Conservation (phyloP, 2,888 invertebrate species). For the Cremastinae sp. region DNA sequence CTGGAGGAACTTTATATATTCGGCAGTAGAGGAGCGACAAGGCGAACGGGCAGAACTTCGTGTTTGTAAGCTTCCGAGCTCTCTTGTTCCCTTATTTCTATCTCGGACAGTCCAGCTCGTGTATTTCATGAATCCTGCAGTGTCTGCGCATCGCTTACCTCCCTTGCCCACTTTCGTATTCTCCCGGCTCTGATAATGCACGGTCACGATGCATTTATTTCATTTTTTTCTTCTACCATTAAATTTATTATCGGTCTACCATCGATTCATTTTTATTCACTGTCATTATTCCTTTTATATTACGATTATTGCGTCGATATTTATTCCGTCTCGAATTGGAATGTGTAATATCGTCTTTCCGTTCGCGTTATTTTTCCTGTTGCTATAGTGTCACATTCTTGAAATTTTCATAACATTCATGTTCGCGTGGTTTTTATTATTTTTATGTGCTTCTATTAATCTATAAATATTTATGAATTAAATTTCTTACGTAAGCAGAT, state of each 20-base stretch:
- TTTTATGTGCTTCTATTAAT: too few relatives aligned
- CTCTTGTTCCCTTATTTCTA: conserved; percentile 10
- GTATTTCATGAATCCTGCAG: conserved; percentile 29
- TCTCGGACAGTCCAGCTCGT: conserved; percentile 4
- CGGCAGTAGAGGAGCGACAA: conserved; percentile 30
- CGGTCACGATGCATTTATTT: conserved; percentile 25
- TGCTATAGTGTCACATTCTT: too few relatives aligned
- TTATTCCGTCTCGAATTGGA: not conserved
- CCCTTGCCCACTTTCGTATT: conserved; percentile 18
- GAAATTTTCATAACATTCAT: too few relatives aligned
- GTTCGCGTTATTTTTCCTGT: not conserved
- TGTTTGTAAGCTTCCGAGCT: conserved; percentile 25
- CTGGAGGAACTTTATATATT: conserved; percentile 52
- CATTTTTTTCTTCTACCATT: conserved; percentile 10
- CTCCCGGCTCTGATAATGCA: conserved; percentile 16
- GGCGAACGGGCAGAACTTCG: conserved; percentile 1
- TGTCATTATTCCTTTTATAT: not conserved
- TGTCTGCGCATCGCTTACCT: conserved; percentile 33
- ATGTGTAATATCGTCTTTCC: not conserved
- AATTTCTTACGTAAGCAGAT: too few relatives aligned
- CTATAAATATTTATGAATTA: too few relatives aligned
- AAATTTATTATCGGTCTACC: conserved; percentile 4
- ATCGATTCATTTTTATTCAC: not conserved
- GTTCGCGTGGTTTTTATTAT: not conserved
- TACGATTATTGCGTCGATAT: too few relatives aligned